These are phyloP conservation scores for Aphelenchoides fujianensis DNA, from an alignment of 1,140 invertebrate species.

Conservation along the genomic window DNA sequence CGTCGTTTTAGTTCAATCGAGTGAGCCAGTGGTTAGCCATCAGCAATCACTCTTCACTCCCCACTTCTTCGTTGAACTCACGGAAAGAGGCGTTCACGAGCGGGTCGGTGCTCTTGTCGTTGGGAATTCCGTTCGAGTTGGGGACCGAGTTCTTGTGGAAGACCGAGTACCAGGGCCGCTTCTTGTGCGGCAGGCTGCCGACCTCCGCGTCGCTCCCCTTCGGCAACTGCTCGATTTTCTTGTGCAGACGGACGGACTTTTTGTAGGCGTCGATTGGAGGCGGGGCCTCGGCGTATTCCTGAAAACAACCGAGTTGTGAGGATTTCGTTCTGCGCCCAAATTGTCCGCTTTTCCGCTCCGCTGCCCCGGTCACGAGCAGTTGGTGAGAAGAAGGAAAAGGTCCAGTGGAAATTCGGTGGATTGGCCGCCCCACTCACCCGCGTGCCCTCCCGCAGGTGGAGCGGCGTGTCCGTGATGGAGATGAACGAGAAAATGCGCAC, in stretches of 20 bases:
- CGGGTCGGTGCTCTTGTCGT: slow-evolving; percentile 56
- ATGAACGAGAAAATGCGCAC: slow-evolving; percentile 46
- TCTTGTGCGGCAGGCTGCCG: neutral
- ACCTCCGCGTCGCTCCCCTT: neutral
- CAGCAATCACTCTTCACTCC: too few relatives aligned
- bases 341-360: too few relatives aligned
- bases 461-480: slow-evolving; percentile 53
- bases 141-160: slow-evolving; percentile 8
- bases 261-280: slow-evolving; percentile 36
- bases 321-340: neutral
- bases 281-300: slow-evolving; percentile 44
- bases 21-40: too few relatives aligned
- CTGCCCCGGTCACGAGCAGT: too few relatives aligned
- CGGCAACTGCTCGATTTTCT: slow-evolving; percentile 25
- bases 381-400: too few relatives aligned
- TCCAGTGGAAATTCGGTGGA: neutral
- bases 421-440: slow-evolving; percentile 24
- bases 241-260: slow-evolving; percentile 22
- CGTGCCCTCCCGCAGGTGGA: slow-evolving; percentile 55
- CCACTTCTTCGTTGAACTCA: too few relatives aligned
- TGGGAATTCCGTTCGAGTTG: slow-evolving; percentile 37
- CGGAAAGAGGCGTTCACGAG: slow-evolving; percentile 27
- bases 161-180: slow-evolving; percentile 15
- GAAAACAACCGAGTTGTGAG: neutral
- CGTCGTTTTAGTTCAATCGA: too few relatives aligned